Base-by-base conservation (phyloP, 1,140 invertebrate genomes). In the Drosophila chauvacae region DNA sequence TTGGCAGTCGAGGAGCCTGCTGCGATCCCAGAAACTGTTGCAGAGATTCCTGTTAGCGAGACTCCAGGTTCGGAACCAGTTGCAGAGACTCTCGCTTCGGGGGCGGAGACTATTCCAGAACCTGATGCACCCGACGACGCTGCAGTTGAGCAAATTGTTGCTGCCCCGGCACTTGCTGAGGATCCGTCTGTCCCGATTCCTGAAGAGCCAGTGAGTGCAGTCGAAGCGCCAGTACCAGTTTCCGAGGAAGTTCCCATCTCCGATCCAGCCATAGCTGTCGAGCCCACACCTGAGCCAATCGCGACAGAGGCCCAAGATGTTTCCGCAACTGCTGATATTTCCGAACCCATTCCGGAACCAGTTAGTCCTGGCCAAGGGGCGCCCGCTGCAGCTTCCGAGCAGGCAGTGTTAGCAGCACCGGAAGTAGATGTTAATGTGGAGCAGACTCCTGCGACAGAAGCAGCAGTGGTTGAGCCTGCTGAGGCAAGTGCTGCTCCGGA, bases 401-500 rank as follows among this genome's bases (percentile, higher is more conserved):
- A 28, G 11, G 28, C 28, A 44, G 7, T 42, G 2, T 28, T 45
- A 45, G 6, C 16, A 37, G 1, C n/a, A n/a, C 20, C 20, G 3
- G 55, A n/a, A 44, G 51, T 11, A 14, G 55, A 44, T 5, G 20
- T 7, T 23, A 9, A 11, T 18, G 16, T 13, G 9, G 55, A 59
- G 10, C 7, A 39, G 0, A 13, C 28, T 35, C 16, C 26, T 7
- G 60, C 39, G 50, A 7, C 20, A 39, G 13, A 14, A 7, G 47
- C 13, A n/a, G 23, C 18, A 3, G 39, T 30, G 7, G 47, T 28
- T 2, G 47, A 61, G 2, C 16, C 59, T 4, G 10, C 18, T 55
- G 45, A 53, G 23, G 13, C 59, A 10, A 10, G 9, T 41, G 7
- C 50, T 16, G 60, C 37, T 26, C 35, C 44, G 13, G 53, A 60